Base-by-base conservation (phyloP, 2,797 vertebrate species). In the Pangasius larnaudii region DNA sequence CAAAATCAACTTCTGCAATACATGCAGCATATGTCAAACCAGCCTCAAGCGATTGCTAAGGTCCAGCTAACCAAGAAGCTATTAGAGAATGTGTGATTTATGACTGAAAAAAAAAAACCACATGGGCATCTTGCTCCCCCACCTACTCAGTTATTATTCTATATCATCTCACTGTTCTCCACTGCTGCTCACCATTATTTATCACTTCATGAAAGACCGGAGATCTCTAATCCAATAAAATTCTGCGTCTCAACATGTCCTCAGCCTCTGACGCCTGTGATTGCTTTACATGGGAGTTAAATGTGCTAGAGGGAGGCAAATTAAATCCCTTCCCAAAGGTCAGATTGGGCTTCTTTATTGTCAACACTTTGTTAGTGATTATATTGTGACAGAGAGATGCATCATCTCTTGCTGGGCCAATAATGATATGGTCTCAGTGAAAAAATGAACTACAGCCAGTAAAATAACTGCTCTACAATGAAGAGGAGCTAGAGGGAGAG, bases 311-410 rank as follows among this genome's bases (percentile, higher is more conserved):
- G 90, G 89, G 85, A 90, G 88, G 85, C 89, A 89, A 91, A 92
- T 91, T 92, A 89, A 91, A 92, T 85, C 81, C 91, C 75, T 87
- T 86, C 88, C 85, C 87, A 91, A 92, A 92, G 91, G 91, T 92
- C 88, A 88, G 88, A 89, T 69, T 88, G 88, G 90, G 72, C 90
- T 89, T 88, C 77, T 91, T 91, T 90, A 90, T 91, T 86, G 87
- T 88, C 88, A 85, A 90, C 91, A 88, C 89, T 90, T 91, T 88
- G 90, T 89, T 91, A 90, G 81, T 89, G 89, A 91, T 89, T 85
- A 90, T 89, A 88, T 89, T 86, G 88, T 63, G 86, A 83, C 89
- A 87, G 85, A 86, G 85, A 88, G 77, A 86, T 13, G 84, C 19
- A 85, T 85, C 89, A 89, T 78, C 87, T 84, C 87, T 87, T 58